These are phyloP conservation scores for Lasioglossum vierecki DNA, from an alignment of 2,888 invertebrate genomes.

Conservation along the genomic window DNA sequence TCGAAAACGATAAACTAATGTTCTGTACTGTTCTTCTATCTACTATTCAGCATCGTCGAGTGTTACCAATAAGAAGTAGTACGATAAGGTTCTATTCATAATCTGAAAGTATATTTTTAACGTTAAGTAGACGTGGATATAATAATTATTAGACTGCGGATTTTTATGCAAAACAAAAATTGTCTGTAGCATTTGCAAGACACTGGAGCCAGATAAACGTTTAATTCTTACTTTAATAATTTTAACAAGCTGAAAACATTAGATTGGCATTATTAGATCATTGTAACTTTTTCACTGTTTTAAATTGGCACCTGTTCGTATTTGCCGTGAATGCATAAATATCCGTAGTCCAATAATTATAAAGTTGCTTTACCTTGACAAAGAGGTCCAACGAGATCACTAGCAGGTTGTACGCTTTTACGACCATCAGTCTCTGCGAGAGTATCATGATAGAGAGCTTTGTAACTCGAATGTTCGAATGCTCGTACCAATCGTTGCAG, in stretches of 20 bases:
- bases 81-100: neutral
- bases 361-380: neutral
- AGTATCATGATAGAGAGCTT: neutral
- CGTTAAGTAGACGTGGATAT: neutral
- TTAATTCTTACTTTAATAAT: too few relatives aligned
- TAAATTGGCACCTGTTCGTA: too few relatives aligned
- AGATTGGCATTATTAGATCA: too few relatives aligned
- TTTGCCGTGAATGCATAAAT: too few relatives aligned
- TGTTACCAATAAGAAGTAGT: constrained; percentile 4
- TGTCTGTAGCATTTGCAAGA: too few relatives aligned
- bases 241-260: too few relatives aligned
- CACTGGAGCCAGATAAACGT: too few relatives aligned
- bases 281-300: too few relatives aligned
- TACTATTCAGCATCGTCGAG: neutral
- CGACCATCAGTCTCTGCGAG: neutral
- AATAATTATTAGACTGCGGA: too few relatives aligned
- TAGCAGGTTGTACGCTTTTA: neutral
- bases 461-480: neutral
- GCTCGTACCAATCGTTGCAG: neutral
- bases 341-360: neutral
- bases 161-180: too few relatives aligned
- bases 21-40: neutral
- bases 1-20: neutral
- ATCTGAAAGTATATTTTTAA: neutral
- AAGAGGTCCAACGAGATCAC: neutral